Evolutionary conservation across 2,113 vertebrate genomes (phyloP).

Genomic region (Thunnus thynnus): DNA sequence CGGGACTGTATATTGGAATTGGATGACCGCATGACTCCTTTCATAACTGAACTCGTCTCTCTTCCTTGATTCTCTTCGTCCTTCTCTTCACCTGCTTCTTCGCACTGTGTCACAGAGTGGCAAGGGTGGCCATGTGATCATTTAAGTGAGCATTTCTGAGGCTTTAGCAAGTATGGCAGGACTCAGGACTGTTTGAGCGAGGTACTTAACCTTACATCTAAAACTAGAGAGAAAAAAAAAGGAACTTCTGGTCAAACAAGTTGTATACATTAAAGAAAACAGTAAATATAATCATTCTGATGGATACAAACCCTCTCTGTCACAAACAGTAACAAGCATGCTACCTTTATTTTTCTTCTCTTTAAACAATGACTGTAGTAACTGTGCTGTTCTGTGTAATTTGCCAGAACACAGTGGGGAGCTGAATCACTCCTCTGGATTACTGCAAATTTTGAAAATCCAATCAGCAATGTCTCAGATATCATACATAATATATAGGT

Average conservation of each 20-base stretch:
- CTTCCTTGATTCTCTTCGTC: not conserved
- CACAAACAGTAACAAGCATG: not conserved
- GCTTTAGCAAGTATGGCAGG: not conserved
- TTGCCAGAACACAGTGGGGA: not conserved
- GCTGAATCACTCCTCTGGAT: not conserved
- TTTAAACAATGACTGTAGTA: too few relatives aligned
- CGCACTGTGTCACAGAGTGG: not conserved
- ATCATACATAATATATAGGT: not conserved
- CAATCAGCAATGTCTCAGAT: not conserved
- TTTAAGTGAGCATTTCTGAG: not conserved
- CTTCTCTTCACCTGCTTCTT: not conserved
- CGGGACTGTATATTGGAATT: not conserved
- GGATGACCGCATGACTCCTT: slow-evolving; percentile 14
- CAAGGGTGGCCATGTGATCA: not conserved
- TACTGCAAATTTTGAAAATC: not conserved
- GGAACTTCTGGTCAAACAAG: not conserved
- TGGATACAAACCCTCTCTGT: too few relatives aligned
- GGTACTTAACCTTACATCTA: too few relatives aligned
- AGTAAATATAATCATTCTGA: not conserved
- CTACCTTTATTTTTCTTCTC: not conserved
- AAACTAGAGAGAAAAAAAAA: not conserved
- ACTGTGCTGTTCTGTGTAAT: not conserved
- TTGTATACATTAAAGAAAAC: not conserved
- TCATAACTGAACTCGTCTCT: slow-evolving; percentile 9
- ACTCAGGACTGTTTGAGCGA: too few relatives aligned